Evolutionary conservation across 2,888 invertebrate species (phyloP).

Genomic region (Xylocampa areola): DNA sequence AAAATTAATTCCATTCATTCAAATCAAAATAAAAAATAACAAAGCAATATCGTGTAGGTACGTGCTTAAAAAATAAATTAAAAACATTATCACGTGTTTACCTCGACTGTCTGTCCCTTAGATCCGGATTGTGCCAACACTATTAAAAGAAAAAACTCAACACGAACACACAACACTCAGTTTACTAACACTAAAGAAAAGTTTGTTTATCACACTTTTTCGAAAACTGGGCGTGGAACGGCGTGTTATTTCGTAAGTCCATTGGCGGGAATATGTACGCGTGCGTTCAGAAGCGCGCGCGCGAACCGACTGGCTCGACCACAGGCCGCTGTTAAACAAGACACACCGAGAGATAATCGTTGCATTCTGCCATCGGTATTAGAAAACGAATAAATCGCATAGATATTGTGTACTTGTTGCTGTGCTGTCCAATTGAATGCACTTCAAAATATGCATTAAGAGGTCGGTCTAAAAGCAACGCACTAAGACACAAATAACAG

Average conservation of each 20-base stretch:
- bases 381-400: conserved; percentile 85
- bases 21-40: conserved; percentile 61
- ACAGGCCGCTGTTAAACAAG: conserved; percentile 60
- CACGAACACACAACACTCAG: conserved; percentile 69
- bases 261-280: conserved; percentile 65
- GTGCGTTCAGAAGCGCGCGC: conserved; percentile 68
- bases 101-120: conserved; percentile 65
- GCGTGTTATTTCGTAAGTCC: conserved; percentile 61
- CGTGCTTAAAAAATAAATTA: conserved; percentile 65
- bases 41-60: conserved; percentile 61
- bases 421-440: conserved; percentile 50
- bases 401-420: conserved; percentile 78
- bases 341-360: conserved; percentile 68
- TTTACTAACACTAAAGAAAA: conserved; percentile 64
- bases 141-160: conserved; percentile 53
- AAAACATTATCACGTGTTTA: conserved; percentile 70
- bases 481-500: conserved; percentile 40
- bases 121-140: conserved; percentile 64
- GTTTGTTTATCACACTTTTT: conserved; percentile 63
- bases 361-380: conserved; percentile 77
- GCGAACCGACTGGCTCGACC: conserved; percentile 71
- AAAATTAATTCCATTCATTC: conserved; percentile 48
- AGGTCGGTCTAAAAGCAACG: conserved; percentile 49
- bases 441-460: conserved; percentile 56
- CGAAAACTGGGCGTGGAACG: conserved; percentile 65